Base-by-base conservation (phyloP, 2,888 invertebrate genomes). In the Hypselothyrea guttata region DNA sequence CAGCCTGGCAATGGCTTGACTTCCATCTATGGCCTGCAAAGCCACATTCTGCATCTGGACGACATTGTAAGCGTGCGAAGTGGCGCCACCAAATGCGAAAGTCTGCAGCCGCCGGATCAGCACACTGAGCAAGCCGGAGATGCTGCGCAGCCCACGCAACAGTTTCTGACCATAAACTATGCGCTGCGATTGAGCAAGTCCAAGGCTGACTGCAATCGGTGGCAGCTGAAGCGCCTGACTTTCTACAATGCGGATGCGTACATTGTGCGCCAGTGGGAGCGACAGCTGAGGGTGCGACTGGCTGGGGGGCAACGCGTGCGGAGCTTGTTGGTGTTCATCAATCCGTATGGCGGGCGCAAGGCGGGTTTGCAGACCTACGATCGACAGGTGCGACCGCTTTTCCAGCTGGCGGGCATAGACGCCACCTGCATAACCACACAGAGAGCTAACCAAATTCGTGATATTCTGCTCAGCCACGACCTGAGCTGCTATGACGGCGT, bases 291-390 rank as follows among this genome's bases (percentile, higher is more conserved):
- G 52, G 91, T 91, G n/a, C 65, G 82, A 11, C 54, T 72, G 2
- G 40, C 51, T 4, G 53, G 69, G 0, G 67, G 69, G 0, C 53
- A 70, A 77, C 91, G 96, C 46, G 95, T 96, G 4, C 93, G 92
- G 71, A 92, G 92, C 42, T 90, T 97, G 35, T 89, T 96, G 46
- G 91, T 96, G 11, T 96, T 97, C 89, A 92, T 97, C 1, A 97
- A 97, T 90, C 97, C 97, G 0, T 95, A 92, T 86, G 96, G 96
- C 0, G 97, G 97, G 0, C 94, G 94, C 77, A 93, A 92, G 79
- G 93, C 93, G 75, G 96, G 94, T 0, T 88, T 93, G 51, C 92
- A 93, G 74, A 94, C 95, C 45, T 96, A 94, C 89, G 93, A 94
- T 69, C 93, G 94, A 60, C 92, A 93, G 71, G 94, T 95, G 5